Conservation (phyloP, 2,888 invertebrate species). For the Campopleginae sp. region DNA sequence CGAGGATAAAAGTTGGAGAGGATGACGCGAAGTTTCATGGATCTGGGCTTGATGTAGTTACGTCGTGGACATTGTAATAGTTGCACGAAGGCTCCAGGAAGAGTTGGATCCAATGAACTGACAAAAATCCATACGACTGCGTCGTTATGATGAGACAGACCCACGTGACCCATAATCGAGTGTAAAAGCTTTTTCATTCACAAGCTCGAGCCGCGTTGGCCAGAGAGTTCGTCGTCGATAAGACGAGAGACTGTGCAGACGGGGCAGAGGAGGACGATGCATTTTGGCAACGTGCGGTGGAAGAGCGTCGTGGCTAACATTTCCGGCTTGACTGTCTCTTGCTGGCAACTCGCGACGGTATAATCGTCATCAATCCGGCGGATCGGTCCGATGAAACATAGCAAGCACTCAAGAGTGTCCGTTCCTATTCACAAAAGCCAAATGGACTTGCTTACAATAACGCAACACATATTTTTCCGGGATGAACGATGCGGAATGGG, state of each 20-base stretch:
- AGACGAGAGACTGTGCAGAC: slow-evolving; percentile 1
- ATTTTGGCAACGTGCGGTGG: slow-evolving; percentile 67
- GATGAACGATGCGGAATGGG: slow-evolving; percentile 48
- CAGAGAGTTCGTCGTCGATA: background rate
- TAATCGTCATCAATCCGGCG: slow-evolving; percentile 68
- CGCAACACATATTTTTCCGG: slow-evolving; percentile 50
- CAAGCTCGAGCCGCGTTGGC: background rate
- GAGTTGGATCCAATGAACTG: slow-evolving; percentile 2
- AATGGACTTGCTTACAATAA: slow-evolving; percentile 65
- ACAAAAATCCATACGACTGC: slow-evolving; percentile 21
- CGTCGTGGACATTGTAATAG: background rate
- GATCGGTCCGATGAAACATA: slow-evolving; percentile 29
- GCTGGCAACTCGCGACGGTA: slow-evolving; percentile 65
- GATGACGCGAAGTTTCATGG: slow-evolving; percentile 16
- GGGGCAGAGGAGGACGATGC: slow-evolving; percentile 45
- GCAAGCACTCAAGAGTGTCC: slow-evolving; percentile 30
- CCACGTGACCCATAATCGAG: slow-evolving; percentile 63
- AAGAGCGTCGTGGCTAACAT: slow-evolving; percentile 66
- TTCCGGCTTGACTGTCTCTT: slow-evolving; percentile 68
- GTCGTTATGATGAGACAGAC: slow-evolving; percentile 38
- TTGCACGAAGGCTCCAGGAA: slow-evolving; percentile 1
- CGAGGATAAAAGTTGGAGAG: slow-evolving; percentile 18
- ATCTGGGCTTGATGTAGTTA: slow-evolving; percentile 40
- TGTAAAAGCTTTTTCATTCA: slow-evolving; percentile 45
- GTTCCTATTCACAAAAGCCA: slow-evolving; percentile 60